Percentiles rank a stretch among this genome's conserved stretches.
Evolutionary conservation across 2,888 invertebrate genomes (phyloP).

Genomic region (Melinopterus prodromus): DNA sequence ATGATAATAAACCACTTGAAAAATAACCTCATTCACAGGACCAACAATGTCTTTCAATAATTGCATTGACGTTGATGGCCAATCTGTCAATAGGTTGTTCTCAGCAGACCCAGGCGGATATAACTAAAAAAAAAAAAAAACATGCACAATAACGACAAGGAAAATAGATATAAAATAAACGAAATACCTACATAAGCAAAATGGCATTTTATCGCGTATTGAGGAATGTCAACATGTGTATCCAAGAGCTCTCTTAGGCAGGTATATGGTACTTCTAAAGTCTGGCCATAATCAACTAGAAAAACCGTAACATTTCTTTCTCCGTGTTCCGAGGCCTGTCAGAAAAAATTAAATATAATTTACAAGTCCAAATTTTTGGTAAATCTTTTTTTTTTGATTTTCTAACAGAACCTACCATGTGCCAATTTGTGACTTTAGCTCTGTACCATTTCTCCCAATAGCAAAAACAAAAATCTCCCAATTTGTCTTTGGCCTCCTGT

Average conservation of each 20-base stretch:
- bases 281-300: neutral
- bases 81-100: neutral
- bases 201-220: neutral
- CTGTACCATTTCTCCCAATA: neutral
- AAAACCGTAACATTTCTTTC: neutral
- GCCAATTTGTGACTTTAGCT: neutral
- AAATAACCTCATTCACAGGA: constrained; percentile 5
- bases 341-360: neutral
- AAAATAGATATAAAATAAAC: neutral
- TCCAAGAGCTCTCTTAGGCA: neutral
- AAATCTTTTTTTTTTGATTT: no score
- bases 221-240: neutral
- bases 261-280: neutral
- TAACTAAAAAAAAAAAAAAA: constrained; percentile 8
- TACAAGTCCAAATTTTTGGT: no score
- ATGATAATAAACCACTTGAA: constrained; percentile 4
- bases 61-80: neutral
- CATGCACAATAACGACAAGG: neutral
- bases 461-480: neutral
- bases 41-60: neutral
- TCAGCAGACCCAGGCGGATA: neutral
- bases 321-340: neutral
- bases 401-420: neutral
- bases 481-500: neutral
- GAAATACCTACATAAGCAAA: neutral